Percentiles rank a stretch among this genome's conserved stretches.
Evolutionary conservation across 2,888 invertebrate genomes (phyloP).

Genomic region (Philereme transversata): DNA sequence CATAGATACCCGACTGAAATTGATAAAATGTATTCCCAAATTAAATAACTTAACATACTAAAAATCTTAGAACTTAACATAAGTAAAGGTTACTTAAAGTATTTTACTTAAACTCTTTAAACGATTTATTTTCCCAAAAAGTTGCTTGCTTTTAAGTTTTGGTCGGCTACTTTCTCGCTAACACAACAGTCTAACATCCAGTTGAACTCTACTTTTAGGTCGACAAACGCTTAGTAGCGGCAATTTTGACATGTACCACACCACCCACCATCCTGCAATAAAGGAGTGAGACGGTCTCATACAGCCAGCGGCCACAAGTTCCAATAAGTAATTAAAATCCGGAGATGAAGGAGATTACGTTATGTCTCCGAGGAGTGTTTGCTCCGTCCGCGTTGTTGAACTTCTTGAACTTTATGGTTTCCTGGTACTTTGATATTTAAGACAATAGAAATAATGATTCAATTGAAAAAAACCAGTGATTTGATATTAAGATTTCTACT

Average conservation of each 20-base stretch:
- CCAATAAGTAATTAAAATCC: constrained; percentile 84
- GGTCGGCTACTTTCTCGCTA: no score
- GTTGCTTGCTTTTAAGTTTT: no score
- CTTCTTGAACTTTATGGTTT: constrained; percentile 65
- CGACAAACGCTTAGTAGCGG: constrained; percentile 34
- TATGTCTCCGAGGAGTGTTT: constrained; percentile 73
- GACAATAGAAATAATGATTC: constrained; percentile 1
- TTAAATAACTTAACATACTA: no score
- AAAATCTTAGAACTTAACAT: no score
- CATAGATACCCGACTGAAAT: no score
- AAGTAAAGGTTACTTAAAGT: no score
- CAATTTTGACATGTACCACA: constrained; percentile 44
- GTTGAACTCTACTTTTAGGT: no score
- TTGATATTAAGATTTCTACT: neutral
- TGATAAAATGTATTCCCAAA: no score
- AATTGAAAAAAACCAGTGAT: neutral
- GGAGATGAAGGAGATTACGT: constrained; percentile 75
- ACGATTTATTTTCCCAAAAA: no score
- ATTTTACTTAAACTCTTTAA: no score
- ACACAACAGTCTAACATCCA: no score
- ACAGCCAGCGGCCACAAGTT: constrained; percentile 81
- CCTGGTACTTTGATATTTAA: constrained; percentile 53
- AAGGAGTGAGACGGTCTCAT: constrained; percentile 70
- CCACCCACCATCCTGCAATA: constrained; percentile 71
- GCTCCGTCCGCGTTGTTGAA: constrained; percentile 60